Percentiles rank a stretch among this genome's conserved stretches.
These are phyloP conservation scores for Wiebesia pumilae DNA, from an alignment of 1,140 invertebrate genomes.

Conservation along the genomic window DNA sequence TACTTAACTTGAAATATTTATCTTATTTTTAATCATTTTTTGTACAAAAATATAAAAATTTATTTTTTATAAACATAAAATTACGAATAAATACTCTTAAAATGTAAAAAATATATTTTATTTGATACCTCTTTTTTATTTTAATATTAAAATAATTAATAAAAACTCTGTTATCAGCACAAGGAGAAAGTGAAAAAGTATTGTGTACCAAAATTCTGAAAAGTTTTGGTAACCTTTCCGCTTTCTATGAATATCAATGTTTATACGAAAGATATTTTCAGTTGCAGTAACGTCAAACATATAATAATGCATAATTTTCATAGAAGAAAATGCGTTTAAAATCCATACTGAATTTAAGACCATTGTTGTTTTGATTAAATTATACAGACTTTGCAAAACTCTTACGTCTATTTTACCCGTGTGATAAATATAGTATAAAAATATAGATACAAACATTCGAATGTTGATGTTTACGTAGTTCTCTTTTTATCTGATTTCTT, in stretches of 20 bases:
- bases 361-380: background rate
- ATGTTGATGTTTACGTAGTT: background rate
- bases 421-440: background rate
- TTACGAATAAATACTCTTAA: too few species aligned
- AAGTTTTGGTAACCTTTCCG: background rate
- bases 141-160: too few species aligned
- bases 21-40: too few species aligned
- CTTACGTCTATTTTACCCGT: background rate
- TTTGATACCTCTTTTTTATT: too few species aligned
- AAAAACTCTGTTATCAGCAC: too few species aligned
- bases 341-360: background rate
- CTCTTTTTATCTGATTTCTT: background rate
- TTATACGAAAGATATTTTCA: background rate
- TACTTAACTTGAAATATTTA: too few species aligned
- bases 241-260: background rate
- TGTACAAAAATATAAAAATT: too few species aligned
- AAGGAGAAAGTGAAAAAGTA: background rate
- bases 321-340: background rate
- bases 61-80: too few species aligned
- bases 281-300: constrained; percentile 23
- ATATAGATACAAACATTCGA: background rate
- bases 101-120: too few species aligned
- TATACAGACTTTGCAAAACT: background rate
- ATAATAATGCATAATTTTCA: constrained; percentile 13
- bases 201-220: background rate